Conservation (phyloP, 2,113 vertebrate genomes). For the Muntiacus reevesi region DNA sequence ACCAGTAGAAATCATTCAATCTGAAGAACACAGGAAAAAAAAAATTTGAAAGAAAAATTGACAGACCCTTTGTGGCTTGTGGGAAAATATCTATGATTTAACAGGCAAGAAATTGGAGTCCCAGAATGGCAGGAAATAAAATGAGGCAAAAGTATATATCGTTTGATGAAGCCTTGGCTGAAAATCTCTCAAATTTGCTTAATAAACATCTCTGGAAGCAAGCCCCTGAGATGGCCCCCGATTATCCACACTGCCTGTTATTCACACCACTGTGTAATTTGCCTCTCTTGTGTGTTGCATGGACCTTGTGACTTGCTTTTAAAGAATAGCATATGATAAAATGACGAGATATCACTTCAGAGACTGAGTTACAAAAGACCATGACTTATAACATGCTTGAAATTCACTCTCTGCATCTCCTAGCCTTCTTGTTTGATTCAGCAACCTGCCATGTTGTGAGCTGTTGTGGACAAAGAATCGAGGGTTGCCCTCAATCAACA, state of each 20-base stretch:
- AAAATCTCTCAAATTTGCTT: neutral
- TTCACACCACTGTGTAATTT: neutral
- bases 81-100: neutral
- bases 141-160: neutral
- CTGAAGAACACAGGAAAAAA: neutral
- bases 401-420: neutral
- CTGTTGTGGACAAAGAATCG: neutral
- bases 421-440: neutral
- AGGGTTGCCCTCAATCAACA: neutral
- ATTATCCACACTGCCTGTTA: neutral
- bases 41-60: neutral
- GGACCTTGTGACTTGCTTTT: neutral
- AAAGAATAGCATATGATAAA: neutral
- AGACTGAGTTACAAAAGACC: neutral
- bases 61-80: neutral
- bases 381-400: neutral
- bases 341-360: neutral
- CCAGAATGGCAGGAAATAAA: neutral
- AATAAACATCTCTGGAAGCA: neutral
- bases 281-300: neutral
- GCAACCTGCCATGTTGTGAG: neutral
- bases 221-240: neutral
- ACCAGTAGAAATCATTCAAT: neutral
- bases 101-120: neutral
- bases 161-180: neutral